phyloP scores from a whole-genome alignment of 2,888 invertebrate genomes.

The Orchestes rusci region DNA sequence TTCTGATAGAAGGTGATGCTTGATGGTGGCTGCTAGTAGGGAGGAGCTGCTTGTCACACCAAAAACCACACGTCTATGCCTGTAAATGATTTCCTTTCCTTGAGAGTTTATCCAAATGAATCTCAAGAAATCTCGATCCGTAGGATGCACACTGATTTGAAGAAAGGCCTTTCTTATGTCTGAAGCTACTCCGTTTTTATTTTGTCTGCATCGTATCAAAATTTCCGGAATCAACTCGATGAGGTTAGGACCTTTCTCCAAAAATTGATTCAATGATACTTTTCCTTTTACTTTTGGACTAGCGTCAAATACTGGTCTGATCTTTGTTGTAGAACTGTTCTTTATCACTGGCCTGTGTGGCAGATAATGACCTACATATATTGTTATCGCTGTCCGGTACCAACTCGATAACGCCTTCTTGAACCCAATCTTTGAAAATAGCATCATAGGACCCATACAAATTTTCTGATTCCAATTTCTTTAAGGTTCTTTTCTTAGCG shows the following conservation, averaged over 20 bases:
- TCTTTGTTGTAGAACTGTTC: not conserved
- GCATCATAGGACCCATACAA: constrained; percentile 2
- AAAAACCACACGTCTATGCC: no score
- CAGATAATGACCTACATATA: not conserved
- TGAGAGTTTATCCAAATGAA: no score
- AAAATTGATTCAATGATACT: not conserved
- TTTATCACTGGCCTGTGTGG: constrained; percentile 1
- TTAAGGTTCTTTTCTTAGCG: constrained; percentile 1
- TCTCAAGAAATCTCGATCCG: no score
- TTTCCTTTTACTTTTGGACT: not conserved
- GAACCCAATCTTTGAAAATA: not conserved
- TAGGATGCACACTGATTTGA: no score
- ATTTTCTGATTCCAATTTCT: not conserved
- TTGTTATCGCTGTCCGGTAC: no score
- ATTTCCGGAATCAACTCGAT: not conserved
- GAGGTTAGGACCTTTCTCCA: no score
- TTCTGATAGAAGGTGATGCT: no score
- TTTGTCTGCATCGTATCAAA: not conserved
- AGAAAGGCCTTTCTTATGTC: no score
- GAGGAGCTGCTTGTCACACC: not conserved
- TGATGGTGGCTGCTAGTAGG: not conserved
- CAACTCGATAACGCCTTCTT: no score
- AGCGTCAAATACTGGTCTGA: no score
- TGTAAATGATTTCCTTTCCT: no score
- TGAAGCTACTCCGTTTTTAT: constrained; percentile 1